A percentile compares a stretch with the other conserved stretches of the same genome.
These are phyloP conservation scores for Zonitis immaculata DNA, from an alignment of 2,888 invertebrate species.

Conservation along the genomic window DNA sequence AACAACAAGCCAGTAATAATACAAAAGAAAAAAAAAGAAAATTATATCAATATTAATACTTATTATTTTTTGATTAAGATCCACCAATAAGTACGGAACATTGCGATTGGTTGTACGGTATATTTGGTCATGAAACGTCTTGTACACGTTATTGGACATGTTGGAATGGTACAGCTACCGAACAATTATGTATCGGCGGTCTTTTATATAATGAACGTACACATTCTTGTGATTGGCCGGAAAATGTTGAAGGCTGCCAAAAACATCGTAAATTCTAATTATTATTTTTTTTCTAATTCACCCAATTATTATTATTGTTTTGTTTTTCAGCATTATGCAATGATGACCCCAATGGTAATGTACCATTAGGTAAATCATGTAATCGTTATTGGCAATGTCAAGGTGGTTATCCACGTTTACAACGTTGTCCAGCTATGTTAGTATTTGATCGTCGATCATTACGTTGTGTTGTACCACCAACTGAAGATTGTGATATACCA, in stretches of 20 bases:
- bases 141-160: conserved; percentile 93
- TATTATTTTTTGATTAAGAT: conserved; percentile 59
- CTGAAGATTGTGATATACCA: conserved; percentile 83
- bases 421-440: conserved; percentile 85
- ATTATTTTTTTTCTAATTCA: not conserved
- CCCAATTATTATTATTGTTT: not conserved
- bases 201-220: conserved; percentile 85
- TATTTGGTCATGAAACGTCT: conserved; percentile 89
- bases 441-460: conserved; percentile 79
- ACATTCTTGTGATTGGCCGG: conserved; percentile 92
- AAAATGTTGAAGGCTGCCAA: conserved; percentile 89
- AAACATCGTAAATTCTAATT: conserved; percentile 76
- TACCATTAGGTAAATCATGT: conserved; percentile 86
- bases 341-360: conserved; percentile 87
- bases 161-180: conserved; percentile 91
- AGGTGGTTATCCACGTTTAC: conserved; percentile 86
- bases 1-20: conserved; percentile 65
- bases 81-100: conserved; percentile 79
- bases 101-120: conserved; percentile 90
- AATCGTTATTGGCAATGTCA: conserved; percentile 94
- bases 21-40: not conserved
- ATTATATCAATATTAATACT: no score
- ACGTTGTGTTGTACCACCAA: conserved; percentile 83
- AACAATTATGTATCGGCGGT: conserved; percentile 88
- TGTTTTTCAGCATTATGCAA: conserved; percentile 71